A percentile compares a stretch with the other conserved stretches of the same genome.
These are phyloP conservation scores for Eurytoma adleriae DNA, from an alignment of 2,888 invertebrate species.

Conservation along the genomic window DNA sequence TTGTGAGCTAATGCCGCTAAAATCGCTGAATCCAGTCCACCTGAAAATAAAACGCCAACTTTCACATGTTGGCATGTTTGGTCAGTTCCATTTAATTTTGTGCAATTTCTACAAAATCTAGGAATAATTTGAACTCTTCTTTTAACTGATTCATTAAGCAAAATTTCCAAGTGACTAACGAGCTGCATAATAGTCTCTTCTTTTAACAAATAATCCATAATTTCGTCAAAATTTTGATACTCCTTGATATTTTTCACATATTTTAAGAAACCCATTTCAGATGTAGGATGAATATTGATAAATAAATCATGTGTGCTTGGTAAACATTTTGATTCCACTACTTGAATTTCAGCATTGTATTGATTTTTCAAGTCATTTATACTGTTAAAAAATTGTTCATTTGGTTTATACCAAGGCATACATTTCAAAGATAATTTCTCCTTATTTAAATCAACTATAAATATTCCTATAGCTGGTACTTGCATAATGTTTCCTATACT, in stretches of 20 bases:
- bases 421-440: slow-evolving; percentile 73
- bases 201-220: slow-evolving; percentile 76
- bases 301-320: slow-evolving; percentile 23
- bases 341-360: slow-evolving; percentile 68
- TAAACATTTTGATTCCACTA: slow-evolving; percentile 65
- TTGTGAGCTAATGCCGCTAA: slow-evolving; percentile 88
- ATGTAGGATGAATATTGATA: slow-evolving; percentile 47
- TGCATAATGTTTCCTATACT: slow-evolving; percentile 78
- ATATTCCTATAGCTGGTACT: slow-evolving; percentile 82
- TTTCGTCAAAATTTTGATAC: slow-evolving; percentile 68
- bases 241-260: slow-evolving; percentile 63
- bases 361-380: slow-evolving; percentile 70
- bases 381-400: slow-evolving; percentile 70
- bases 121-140: slow-evolving; percentile 81
- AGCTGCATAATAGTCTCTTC: slow-evolving; percentile 73
- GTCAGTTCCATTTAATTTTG: slow-evolving; percentile 65
- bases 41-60: slow-evolving; percentile 93
- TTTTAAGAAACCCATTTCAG: slow-evolving; percentile 57
- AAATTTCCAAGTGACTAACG: slow-evolving; percentile 76
- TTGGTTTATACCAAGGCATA: slow-evolving; percentile 74
- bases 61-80: slow-evolving; percentile 77
- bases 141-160: slow-evolving; percentile 80
- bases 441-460: slow-evolving; percentile 75
- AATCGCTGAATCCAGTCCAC: slow-evolving; percentile 97
- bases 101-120: slow-evolving; percentile 81